These are phyloP conservation scores for Micropoecilia bifurca DNA, from an alignment of 2,797 vertebrate genomes.

Conservation along the genomic window DNA sequence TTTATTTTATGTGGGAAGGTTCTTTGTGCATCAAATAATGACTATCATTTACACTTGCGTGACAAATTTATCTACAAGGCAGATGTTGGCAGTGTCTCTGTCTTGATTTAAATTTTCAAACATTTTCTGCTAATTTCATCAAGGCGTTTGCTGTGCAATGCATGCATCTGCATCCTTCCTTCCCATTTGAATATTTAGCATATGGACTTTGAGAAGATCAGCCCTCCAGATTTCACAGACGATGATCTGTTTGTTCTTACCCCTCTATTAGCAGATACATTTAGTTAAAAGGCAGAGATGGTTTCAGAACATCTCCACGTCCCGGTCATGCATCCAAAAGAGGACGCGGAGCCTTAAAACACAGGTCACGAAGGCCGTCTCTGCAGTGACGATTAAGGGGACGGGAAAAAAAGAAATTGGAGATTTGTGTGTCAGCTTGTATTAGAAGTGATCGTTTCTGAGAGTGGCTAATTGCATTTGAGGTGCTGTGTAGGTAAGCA, in stretches of 20 bases:
- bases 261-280: slow-evolving; percentile 3
- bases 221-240: slow-evolving; percentile 10
- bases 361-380: not conserved
- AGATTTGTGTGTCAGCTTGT: slow-evolving; percentile 30
- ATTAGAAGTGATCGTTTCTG: slow-evolving; percentile 31
- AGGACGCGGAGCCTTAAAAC: not conserved
- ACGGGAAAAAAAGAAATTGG: not conserved
- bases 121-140: not conserved
- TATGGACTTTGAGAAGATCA: slow-evolving; percentile 2
- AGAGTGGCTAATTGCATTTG: slow-evolving; percentile 45
- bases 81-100: not conserved
- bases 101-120: not conserved
- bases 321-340: not conserved
- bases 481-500: slow-evolving; percentile 17
- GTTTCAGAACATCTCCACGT: not conserved
- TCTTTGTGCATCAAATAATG: not conserved
- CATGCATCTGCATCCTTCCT: not conserved
- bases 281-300: slow-evolving; percentile 2
- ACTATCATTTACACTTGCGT: not conserved
- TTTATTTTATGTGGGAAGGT: not conserved
- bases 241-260: not conserved
- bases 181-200: slow-evolving; percentile 16
- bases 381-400: slow-evolving; percentile 11
- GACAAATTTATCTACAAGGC: not conserved
- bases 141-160: not conserved